Evolutionary conservation across 2,888 invertebrate species (phyloP).

Genomic region (Platypus cylindrus): DNA sequence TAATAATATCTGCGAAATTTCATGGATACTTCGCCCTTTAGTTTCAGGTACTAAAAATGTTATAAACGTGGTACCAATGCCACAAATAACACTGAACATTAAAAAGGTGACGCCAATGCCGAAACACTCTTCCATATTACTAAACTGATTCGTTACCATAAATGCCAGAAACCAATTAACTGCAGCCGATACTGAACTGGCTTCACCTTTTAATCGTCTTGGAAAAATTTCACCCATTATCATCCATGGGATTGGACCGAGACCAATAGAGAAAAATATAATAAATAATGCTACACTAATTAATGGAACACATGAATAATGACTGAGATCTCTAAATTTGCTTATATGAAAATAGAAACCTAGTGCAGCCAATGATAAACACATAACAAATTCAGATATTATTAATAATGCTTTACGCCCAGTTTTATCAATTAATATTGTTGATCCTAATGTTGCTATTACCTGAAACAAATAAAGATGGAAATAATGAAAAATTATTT

Average conservation of each 20-base stretch:
- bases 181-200: slow-evolving; percentile 54
- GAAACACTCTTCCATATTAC: slow-evolving; percentile 42
- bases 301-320: slow-evolving; percentile 21
- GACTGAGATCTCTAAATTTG: slow-evolving; percentile 22
- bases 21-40: slow-evolving; percentile 42
- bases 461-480: slow-evolving; percentile 31
- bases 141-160: slow-evolving; percentile 48
- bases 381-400: slow-evolving; percentile 46
- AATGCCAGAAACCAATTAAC: slow-evolving; percentile 60
- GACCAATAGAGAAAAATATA: slow-evolving; percentile 46
- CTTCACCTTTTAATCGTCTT: slow-evolving; percentile 46
- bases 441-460: slow-evolving; percentile 43
- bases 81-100: slow-evolving; percentile 49
- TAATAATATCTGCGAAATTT: slow-evolving; percentile 41
- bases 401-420: slow-evolving; percentile 51
- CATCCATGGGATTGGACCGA: slow-evolving; percentile 62
- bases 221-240: slow-evolving; percentile 57
- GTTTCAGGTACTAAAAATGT: slow-evolving; percentile 57
- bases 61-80: slow-evolving; percentile 49
- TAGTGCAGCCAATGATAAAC: slow-evolving; percentile 37
- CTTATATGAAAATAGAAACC: slow-evolving; percentile 34
- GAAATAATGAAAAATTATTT: too few relatives aligned
- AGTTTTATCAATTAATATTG: slow-evolving; percentile 44
- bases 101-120: slow-evolving; percentile 53
- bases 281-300: slow-evolving; percentile 21